Base-by-base conservation (phyloP, 1,140 invertebrate genomes). In the Drosophila melanogaster region DNA sequence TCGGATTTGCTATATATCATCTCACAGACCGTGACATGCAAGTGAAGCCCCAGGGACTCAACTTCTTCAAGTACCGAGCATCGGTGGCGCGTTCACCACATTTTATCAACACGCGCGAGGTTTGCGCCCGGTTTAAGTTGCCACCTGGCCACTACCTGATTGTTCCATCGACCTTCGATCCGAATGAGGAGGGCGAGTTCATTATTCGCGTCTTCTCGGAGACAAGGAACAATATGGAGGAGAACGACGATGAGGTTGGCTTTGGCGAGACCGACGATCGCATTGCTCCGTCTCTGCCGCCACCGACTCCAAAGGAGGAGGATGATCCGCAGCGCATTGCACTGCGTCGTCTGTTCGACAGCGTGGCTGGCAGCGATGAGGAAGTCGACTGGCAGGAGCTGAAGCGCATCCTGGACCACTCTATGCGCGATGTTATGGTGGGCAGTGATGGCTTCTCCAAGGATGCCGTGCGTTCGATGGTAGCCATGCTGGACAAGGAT, bases 121-220 rank as follows among this genome's bases (percentile, higher is more conserved):
- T 99, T 1, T 92, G 90, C 49, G 91, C 90, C 3, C 78, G 91
- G 1, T 98, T 99, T 93, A 98, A 98, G 92, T 94, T 99, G 57
- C 96, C 97, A 6, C 98, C 97, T 0, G 98, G 99, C 5, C 95
- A 95, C 2, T 99, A 99, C 93, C 96, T 97, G 79, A 98, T 99
- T 75, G 96, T 99, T 44, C 99, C 99, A 1, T 99, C 98, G 19
- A 99, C 99, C 3, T 99, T 99, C 93, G 98, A 99, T 79, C 97
- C 98, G 0, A 96, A 98, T 73, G 96, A 99, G 81, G 98, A 99
- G 91, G 99, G 97, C 60, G 98, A 99, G 92, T 99, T 99, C 93
- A 94, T 99, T 38, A 93, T 99, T 10, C 93, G 99, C 81, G 96
- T 99, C 50, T 99, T 99, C 95, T 98, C 98, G 58, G 98, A 99